These are phyloP conservation scores for Calidris pugnax DNA, from an alignment of 2,113 vertebrate genomes.

Conservation along the genomic window DNA sequence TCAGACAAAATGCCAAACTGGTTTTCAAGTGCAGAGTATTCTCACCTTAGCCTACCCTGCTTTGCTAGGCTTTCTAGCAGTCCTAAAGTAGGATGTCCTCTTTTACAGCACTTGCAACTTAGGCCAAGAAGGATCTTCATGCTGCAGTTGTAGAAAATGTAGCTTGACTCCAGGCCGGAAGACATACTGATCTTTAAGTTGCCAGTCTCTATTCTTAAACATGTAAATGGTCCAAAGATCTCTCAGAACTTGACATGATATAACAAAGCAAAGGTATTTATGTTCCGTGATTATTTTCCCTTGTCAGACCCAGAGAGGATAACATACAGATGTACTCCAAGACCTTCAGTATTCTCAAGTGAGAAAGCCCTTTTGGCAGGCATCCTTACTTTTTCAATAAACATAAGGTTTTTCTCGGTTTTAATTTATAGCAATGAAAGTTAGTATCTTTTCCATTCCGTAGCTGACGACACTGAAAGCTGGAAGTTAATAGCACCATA, in stretches of 20 bases:
- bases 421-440: constrained; percentile 46
- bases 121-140: background rate
- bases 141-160: background rate
- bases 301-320: background rate
- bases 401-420: constrained; percentile 30
- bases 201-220: background rate
- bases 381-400: constrained; percentile 15
- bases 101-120: background rate
- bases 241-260: background rate
- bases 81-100: background rate
- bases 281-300: background rate
- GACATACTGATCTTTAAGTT: background rate
- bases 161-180: background rate
- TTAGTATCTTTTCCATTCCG: constrained; percentile 29
- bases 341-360: background rate
- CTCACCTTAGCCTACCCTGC: background rate
- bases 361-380: constrained; percentile 45
- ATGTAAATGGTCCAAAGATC: background rate
- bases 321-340: constrained; percentile 7
- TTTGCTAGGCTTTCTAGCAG: background rate
- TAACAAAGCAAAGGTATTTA: constrained; percentile 37
- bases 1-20: background rate
- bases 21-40: background rate
- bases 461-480: background rate
- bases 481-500: constrained; percentile 30